These are phyloP conservation scores for Agrochola lota DNA, from an alignment of 2,888 invertebrate genomes.

Conservation along the genomic window DNA sequence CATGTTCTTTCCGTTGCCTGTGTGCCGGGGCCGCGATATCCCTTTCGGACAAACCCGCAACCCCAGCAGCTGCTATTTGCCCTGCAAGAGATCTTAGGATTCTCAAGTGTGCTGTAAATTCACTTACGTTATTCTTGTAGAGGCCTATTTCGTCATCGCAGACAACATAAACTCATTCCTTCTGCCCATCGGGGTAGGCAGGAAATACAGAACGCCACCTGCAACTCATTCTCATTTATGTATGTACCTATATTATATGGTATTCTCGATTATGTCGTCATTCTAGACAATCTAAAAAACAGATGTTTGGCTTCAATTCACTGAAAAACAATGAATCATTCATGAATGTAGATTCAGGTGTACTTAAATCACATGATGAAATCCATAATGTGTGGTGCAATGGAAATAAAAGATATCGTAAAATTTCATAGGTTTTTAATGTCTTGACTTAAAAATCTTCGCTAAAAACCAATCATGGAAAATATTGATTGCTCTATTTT, in stretches of 20 bases:
- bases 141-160: neutral
- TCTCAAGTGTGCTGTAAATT: neutral
- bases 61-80: neutral
- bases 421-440: slow-evolving; percentile 82
- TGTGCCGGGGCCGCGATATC: too few species aligned
- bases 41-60: too few species aligned
- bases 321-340: slow-evolving; percentile 68
- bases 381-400: slow-evolving; percentile 27
- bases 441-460: slow-evolving; percentile 79
- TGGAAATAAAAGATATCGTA: slow-evolving; percentile 54
- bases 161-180: neutral
- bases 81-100: neutral
- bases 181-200: too few species aligned
- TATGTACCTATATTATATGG: neutral
- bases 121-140: neutral
- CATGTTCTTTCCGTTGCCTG: too few species aligned
- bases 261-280: slow-evolving; percentile 37
- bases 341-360: slow-evolving; percentile 68
- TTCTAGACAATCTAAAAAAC: slow-evolving; percentile 56
- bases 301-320: slow-evolving; percentile 54
- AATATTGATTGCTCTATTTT: slow-evolving; percentile 81
- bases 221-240: too few species aligned
- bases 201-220: too few species aligned
- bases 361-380: slow-evolving; percentile 47
- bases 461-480: slow-evolving; percentile 80